These are phyloP conservation scores for Pyxicephalus adspersus DNA, from an alignment of 2,113 vertebrate genomes.

Conservation along the genomic window DNA sequence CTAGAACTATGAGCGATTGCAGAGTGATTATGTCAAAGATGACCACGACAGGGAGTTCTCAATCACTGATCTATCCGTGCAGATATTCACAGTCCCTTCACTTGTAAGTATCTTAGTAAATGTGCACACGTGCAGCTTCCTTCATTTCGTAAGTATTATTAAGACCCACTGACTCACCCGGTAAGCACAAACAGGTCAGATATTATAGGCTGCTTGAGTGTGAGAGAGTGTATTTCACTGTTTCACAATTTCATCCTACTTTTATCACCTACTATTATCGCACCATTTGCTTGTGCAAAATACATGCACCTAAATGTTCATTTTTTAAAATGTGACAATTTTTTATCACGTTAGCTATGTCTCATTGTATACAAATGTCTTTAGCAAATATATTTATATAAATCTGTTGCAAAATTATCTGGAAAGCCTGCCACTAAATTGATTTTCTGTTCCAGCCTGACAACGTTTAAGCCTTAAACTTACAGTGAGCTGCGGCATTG, in stretches of 20 bases:
- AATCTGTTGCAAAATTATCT: too few species aligned
- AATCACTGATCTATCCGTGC: constrained; percentile 95
- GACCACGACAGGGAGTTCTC: constrained; percentile 97
- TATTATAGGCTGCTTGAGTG: neutral
- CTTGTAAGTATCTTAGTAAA: constrained; percentile 85
- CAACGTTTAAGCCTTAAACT: too few species aligned
- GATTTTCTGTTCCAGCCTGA: too few species aligned
- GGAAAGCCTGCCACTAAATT: too few species aligned
- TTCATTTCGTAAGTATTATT: constrained; percentile 21
- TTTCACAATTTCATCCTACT: neutral
- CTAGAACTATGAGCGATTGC: constrained; percentile 96
- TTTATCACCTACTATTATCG: too few species aligned
- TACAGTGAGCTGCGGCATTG: too few species aligned
- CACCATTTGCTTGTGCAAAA: neutral
- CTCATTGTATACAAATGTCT: too few species aligned
- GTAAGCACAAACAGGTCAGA: neutral
- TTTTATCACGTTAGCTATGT: too few species aligned
- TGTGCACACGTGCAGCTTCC: neutral
- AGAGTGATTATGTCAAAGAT: constrained; percentile 95
- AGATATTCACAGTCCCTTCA: constrained; percentile 97
- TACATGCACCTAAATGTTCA: too few species aligned
- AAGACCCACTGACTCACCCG: neutral
- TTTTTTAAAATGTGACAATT: too few species aligned
- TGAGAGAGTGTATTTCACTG: neutral
- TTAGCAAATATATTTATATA: too few species aligned